Conservation (phyloP, 2,888 invertebrate genomes). For the Drosophila borborema region DNA sequence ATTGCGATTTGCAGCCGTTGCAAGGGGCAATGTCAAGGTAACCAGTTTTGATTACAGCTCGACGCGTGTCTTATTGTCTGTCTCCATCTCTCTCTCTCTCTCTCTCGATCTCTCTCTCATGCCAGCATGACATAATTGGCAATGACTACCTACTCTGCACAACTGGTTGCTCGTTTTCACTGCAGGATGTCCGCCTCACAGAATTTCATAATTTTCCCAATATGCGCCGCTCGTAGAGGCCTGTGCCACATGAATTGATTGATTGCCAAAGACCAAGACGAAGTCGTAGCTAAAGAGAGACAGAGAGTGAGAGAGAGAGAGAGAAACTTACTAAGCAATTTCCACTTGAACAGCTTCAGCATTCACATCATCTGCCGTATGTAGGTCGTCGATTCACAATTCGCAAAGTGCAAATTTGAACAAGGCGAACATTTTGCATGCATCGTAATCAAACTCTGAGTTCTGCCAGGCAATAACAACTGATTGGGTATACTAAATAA, state of each 20-base stretch:
- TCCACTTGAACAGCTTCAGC: conserved; percentile 58
- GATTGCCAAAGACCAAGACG: conserved; percentile 63
- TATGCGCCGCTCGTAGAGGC: conserved; percentile 25
- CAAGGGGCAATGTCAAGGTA: conserved; percentile 73
- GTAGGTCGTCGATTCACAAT: conserved; percentile 47
- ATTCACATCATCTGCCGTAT: conserved; percentile 20
- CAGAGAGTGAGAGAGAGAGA: neutral
- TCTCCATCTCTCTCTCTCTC: conserved; percentile 2
- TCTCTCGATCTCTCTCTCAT: conserved; percentile 4
- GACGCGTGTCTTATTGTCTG: conserved; percentile 20
- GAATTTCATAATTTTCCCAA: conserved; percentile 70
- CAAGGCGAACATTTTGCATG: conserved; percentile 39
- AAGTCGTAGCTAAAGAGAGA: conserved; percentile 22
- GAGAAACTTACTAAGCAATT: conserved; percentile 52
- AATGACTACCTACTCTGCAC: conserved; percentile 34
- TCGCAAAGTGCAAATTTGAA: conserved; percentile 49
- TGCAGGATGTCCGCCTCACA: conserved; percentile 65
- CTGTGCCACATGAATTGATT: conserved; percentile 68
- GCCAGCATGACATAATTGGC: conserved; percentile 67
- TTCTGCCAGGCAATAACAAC: conserved; percentile 8
- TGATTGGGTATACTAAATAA: conserved; percentile 1
- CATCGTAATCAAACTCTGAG: conserved; percentile 33
- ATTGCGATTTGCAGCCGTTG: conserved; percentile 29
- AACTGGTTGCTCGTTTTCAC: conserved; percentile 30
- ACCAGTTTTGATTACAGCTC: conserved; percentile 70